Evolutionary conservation across 1,140 invertebrate genomes (phyloP).

Genomic region (Carcinoscorpius rotundicauda): DNA sequence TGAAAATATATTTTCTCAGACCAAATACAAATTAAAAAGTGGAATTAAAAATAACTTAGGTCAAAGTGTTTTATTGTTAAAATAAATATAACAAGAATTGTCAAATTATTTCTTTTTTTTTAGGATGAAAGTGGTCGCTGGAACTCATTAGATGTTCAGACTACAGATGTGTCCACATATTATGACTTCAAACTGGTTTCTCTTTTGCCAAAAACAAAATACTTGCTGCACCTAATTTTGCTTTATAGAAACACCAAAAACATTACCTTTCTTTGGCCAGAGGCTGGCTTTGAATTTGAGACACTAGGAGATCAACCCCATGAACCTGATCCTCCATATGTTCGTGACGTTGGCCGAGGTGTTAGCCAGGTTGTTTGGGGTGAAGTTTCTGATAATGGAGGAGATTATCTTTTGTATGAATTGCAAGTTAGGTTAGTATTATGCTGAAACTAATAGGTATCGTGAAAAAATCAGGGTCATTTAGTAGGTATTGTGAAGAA

Average conservation of each 20-base stretch:
- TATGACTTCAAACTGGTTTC: slow-evolving; percentile 27
- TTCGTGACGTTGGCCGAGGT: slow-evolving; percentile 47
- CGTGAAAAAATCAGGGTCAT: too few species aligned
- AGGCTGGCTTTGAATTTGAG: slow-evolving; percentile 51
- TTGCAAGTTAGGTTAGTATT: slow-evolving; percentile 18
- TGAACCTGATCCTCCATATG: slow-evolving; percentile 37
- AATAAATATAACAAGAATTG: too few species aligned
- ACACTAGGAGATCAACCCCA: slow-evolving; percentile 48
- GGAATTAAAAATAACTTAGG: too few species aligned
- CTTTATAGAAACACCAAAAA: slow-evolving; percentile 44
- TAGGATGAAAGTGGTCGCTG: neutral
- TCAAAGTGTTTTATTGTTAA: too few species aligned
- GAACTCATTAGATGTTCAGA: slow-evolving; percentile 1
- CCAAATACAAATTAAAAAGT: too few species aligned
- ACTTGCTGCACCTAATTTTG: slow-evolving; percentile 56
- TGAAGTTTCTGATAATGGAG: slow-evolving; percentile 49
- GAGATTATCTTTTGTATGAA: slow-evolving; percentile 26
- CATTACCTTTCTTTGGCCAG: slow-evolving; percentile 51
- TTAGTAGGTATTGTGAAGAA: too few species aligned
- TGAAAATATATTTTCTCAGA: too few species aligned
- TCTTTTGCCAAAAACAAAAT: slow-evolving; percentile 54
- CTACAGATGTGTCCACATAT: slow-evolving; percentile 17
- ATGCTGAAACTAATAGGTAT: too few species aligned
- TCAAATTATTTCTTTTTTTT: neutral
- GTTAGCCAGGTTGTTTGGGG: slow-evolving; percentile 61